These are phyloP conservation scores for Sabatieria punctata DNA, from an alignment of 2,888 invertebrate species.

Conservation along the genomic window DNA sequence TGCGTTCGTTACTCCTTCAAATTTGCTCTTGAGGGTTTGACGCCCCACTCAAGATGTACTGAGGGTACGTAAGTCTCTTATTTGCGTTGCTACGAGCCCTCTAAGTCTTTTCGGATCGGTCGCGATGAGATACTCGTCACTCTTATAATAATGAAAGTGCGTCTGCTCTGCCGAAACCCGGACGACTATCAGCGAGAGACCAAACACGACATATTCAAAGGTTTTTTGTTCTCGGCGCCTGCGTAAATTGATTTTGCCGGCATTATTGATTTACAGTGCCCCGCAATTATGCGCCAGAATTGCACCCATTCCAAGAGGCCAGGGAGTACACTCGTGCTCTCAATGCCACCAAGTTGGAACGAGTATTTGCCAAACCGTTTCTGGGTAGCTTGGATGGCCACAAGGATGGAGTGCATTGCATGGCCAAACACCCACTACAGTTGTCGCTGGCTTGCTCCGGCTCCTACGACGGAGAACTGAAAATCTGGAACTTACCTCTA, in stretches of 20 bases:
- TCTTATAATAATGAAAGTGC: slow-evolving; percentile 68
- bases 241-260: slow-evolving; percentile 5
- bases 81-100: too few relatives aligned
- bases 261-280: slow-evolving; percentile 46
- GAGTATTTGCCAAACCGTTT: slow-evolving; percentile 95
- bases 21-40: too few relatives aligned
- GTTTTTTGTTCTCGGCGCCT: too few relatives aligned
- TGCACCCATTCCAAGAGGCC: slow-evolving; percentile 80
- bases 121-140: too few relatives aligned
- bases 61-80: too few relatives aligned
- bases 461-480: slow-evolving; percentile 79
- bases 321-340: slow-evolving; percentile 87
- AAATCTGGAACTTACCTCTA: slow-evolving; percentile 66
- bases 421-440: slow-evolving; percentile 63
- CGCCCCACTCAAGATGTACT: too few relatives aligned
- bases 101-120: too few relatives aligned
- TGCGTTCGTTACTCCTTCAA: too few relatives aligned
- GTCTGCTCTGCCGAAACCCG: slow-evolving; percentile 81
- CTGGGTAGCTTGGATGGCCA: slow-evolving; percentile 82
- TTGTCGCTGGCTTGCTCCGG: slow-evolving; percentile 68
- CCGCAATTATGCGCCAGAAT: slow-evolving; percentile 73
- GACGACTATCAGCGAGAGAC: slow-evolving; percentile 88
- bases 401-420: slow-evolving; percentile 55
- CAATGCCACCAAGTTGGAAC: slow-evolving; percentile 86
- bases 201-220: slow-evolving; percentile 77